Evolutionary conservation across 2,888 invertebrate genomes (phyloP).

Genomic region (Synanthedon vespiformis): DNA sequence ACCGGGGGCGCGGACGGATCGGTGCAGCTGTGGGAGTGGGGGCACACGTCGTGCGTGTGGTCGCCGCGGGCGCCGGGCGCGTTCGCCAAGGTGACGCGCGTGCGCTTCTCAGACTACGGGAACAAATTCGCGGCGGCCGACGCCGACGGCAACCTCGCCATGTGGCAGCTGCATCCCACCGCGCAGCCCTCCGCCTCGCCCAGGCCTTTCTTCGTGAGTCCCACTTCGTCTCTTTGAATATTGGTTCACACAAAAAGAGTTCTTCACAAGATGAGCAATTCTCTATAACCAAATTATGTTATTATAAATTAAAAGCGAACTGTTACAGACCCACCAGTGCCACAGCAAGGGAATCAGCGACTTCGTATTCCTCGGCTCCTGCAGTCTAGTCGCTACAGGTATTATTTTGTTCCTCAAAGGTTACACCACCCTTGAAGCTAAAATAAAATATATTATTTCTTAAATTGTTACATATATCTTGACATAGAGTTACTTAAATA

Average conservation of each 20-base stretch:
- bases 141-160: slow-evolving; percentile 94
- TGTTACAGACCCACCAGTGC: slow-evolving; percentile 90
- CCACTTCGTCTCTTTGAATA: background rate
- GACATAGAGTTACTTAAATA: too few relatives aligned
- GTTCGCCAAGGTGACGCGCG: slow-evolving; percentile 94
- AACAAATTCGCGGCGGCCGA: slow-evolving; percentile 99
- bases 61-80: slow-evolving; percentile 93
- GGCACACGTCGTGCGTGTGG: slow-evolving; percentile 90
- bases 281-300: too few relatives aligned
- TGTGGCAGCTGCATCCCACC: slow-evolving; percentile 90
- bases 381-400: slow-evolving; percentile 95
- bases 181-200: slow-evolving; percentile 63
- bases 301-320: too few relatives aligned
- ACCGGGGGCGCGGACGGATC: slow-evolving; percentile 97
- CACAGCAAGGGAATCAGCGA: slow-evolving; percentile 97
- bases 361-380: slow-evolving; percentile 97
- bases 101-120: slow-evolving; percentile 96
- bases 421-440: background rate
- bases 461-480: too few relatives aligned
- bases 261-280: too few relatives aligned
- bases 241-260: too few relatives aligned
- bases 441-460: background rate
- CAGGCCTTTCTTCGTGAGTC: slow-evolving; percentile 89
- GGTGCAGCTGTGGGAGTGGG: slow-evolving; percentile 98
- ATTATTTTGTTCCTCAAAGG: slow-evolving; percentile 6